A percentile compares a stretch with the other conserved stretches of the same genome.
phyloP scores from a whole-genome alignment of 2,797 vertebrate species.

The Forpus xanthops region DNA sequence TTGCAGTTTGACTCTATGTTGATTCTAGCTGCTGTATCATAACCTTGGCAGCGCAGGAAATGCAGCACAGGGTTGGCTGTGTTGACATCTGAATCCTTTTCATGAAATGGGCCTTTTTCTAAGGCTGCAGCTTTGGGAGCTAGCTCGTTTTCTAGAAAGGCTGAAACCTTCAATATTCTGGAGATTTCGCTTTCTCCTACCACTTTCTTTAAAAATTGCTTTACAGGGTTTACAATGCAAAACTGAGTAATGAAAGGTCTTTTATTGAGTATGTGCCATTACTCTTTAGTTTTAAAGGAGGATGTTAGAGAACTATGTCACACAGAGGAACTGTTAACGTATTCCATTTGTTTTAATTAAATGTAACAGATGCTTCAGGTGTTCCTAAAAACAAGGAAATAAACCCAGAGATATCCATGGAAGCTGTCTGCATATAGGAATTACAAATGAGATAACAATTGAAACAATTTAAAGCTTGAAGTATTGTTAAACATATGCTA shows the following conservation, averaged over 20 bases:
- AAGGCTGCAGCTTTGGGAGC: neutral
- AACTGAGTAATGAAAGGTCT: slow-evolving; percentile 14
- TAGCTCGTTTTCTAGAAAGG: neutral
- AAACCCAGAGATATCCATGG: neutral
- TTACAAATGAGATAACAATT: neutral
- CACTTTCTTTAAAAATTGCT: slow-evolving; percentile 22
- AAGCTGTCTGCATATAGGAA: neutral
- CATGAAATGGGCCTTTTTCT: neutral
- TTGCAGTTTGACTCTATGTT: slow-evolving; percentile 53
- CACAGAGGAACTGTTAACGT: slow-evolving; percentile 60
- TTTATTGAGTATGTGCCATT: slow-evolving; percentile 12
- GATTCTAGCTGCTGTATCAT: neutral
- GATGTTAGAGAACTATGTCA: slow-evolving; percentile 52
- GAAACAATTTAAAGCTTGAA: neutral
- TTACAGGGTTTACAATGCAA: slow-evolving; percentile 15
- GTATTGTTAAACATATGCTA: neutral
- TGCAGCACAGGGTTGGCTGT: neutral
- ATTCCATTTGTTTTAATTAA: slow-evolving; percentile 68
- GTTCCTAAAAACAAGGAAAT: slow-evolving; percentile 6
- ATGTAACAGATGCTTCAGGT: slow-evolving; percentile 56
- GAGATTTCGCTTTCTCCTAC: neutral
- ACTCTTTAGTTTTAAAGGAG: slow-evolving; percentile 46
- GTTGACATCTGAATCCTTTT: neutral
- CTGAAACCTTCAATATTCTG: neutral
- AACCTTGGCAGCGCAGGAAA: slow-evolving; percentile 31